Evolutionary conservation across 2,113 vertebrate species (phyloP).

Genomic region (Hippocampus barbouri): DNA sequence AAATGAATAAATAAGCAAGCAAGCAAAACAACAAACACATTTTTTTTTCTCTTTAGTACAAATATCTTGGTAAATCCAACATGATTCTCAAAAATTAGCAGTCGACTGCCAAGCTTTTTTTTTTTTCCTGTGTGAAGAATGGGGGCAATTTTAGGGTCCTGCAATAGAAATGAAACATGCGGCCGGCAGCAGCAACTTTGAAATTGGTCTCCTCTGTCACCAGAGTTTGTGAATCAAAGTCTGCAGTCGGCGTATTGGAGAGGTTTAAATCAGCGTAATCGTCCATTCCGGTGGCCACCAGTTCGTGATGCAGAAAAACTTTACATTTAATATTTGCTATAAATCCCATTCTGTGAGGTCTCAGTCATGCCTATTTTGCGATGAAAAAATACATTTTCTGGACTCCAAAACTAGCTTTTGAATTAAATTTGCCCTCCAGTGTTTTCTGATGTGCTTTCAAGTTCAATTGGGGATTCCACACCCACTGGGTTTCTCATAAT

Average conservation of each 20-base stretch:
- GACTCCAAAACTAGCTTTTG: conserved; percentile 43
- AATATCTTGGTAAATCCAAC: conserved; percentile 53
- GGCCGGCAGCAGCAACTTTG: conserved; percentile 23
- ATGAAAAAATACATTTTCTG: conserved; percentile 61
- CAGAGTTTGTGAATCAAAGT: conserved; percentile 21
- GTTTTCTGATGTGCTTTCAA: conserved; percentile 55
- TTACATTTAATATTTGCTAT: conserved; percentile 7
- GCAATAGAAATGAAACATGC: conserved; percentile 24
- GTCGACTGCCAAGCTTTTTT: conserved; percentile 24
- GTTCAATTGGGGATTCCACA: conserved; percentile 28
- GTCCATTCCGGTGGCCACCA: conserved; percentile 7
- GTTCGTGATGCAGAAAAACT: conserved; percentile 13
- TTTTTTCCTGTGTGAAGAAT: conserved; percentile 26
- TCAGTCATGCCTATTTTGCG: conserved; percentile 16
- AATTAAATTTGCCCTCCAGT: conserved; percentile 33
- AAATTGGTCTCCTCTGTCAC: conserved; percentile 25
- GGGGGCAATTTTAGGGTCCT: conserved; percentile 23
- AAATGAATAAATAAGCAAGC: conserved; percentile 79
- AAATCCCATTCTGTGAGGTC: conserved; percentile 14
- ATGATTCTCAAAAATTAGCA: conserved; percentile 52
- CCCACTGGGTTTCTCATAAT: conserved; percentile 32
- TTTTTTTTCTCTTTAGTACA: conserved; percentile 44
- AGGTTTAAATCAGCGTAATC: conserved; percentile 21
- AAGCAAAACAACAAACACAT: conserved; percentile 74
- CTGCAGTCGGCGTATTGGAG: conserved; percentile 39